phyloP scores from a whole-genome alignment of 1,140 invertebrate species.

The Anastatus disparis region DNA sequence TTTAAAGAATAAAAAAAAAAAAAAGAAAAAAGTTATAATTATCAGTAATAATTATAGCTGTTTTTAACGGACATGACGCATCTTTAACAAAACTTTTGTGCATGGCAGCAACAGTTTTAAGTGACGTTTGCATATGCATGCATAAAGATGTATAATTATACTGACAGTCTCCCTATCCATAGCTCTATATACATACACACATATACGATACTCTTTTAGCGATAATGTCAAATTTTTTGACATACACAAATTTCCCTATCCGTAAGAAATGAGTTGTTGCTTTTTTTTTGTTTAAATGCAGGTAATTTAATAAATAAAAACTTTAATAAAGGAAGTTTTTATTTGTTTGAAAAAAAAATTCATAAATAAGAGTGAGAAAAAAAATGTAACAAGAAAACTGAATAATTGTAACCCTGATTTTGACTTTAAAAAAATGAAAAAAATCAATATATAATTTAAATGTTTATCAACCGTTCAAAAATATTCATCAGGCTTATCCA shows the following conservation, averaged over 20 bases:
- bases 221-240: conserved; percentile 34
- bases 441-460: no score
- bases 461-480: no score
- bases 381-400: background rate
- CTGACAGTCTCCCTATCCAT: background rate
- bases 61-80: conserved; percentile 5
- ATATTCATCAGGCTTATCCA: no score
- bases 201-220: conserved; percentile 3
- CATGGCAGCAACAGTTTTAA: conserved; percentile 9
- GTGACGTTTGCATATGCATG: conserved; percentile 15
- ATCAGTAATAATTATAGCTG: background rate
- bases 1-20: no score
- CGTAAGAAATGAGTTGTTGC: conserved; percentile 13
- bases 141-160: conserved; percentile 24
- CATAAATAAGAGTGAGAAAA: no score
- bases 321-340: conserved; percentile 10
- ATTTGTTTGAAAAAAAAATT: no score
- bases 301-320: conserved; percentile 10
- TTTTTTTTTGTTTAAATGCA: background rate
- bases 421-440: no score
- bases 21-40: background rate
- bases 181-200: no score
- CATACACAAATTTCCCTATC: background rate
- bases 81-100: conserved; percentile 2
- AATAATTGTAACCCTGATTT: background rate